Percentiles rank a stretch among this genome's conserved stretches.
These are phyloP conservation scores for Dinomys branickii DNA, from an alignment of 2,113 vertebrate genomes.

Conservation along the genomic window DNA sequence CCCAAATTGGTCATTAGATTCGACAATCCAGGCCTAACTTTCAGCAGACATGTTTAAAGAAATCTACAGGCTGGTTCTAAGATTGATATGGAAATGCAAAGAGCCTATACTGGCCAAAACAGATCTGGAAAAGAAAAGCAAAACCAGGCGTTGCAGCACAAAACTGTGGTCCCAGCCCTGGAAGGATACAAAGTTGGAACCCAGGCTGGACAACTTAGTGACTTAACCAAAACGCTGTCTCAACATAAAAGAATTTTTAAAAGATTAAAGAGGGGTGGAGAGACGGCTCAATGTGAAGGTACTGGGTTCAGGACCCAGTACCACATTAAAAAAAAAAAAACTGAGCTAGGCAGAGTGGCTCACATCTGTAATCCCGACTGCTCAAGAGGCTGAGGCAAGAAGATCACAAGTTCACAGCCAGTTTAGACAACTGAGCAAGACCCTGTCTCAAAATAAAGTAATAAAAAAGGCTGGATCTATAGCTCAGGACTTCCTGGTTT, in stretches of 20 bases:
- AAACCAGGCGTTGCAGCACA: neutral
- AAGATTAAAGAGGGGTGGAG: neutral
- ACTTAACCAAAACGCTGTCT: neutral
- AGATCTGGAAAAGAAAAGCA: conserved; percentile 32
- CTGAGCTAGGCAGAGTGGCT: neutral
- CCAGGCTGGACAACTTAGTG: neutral
- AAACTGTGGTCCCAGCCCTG: neutral
- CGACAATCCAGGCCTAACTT: neutral
- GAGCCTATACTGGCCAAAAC: conserved; percentile 2
- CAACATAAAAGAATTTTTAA: neutral
- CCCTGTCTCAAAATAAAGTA: neutral
- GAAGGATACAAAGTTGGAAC: neutral
- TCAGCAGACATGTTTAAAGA: conserved; percentile 26
- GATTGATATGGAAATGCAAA: conserved; percentile 5
- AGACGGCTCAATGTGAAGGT: neutral
- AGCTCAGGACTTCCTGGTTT: neutral
- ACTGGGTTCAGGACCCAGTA: neutral
- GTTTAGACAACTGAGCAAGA: neutral
- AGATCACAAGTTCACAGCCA: neutral
- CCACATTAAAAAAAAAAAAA: neutral
- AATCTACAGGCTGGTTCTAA: neutral
- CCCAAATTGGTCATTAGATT: neutral
- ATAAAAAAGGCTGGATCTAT: neutral
- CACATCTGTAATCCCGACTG: neutral
- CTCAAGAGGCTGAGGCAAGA: neutral